Percentiles rank a stretch among this genome's conserved stretches.
phyloP scores from a whole-genome alignment of 2,797 vertebrate species.

The Microctenopoma stevenorrisi region DNA sequence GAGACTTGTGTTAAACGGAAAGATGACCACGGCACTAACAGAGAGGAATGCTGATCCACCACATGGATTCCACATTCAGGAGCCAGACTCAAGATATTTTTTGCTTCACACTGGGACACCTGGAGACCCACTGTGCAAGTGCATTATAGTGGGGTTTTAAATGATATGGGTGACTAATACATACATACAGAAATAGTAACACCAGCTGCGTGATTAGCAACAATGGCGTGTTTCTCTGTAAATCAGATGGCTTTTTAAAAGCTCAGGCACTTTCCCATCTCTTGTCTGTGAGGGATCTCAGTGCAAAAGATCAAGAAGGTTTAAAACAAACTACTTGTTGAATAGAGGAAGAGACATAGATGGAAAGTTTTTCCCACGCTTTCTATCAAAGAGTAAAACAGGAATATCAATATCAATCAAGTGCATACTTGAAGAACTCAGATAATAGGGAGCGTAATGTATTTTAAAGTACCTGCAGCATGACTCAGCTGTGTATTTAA shows the following conservation, averaged over 20 bases:
- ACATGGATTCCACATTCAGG: conserved; percentile 39
- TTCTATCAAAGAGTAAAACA: background rate
- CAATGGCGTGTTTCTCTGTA: conserved; percentile 21
- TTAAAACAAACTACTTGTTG: background rate
- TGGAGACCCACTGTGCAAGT: conserved; percentile 12
- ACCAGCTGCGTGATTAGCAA: conserved; percentile 27
- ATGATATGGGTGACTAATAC: conserved; percentile 44
- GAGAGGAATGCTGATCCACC: conserved; percentile 65
- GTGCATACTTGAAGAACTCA: no score
- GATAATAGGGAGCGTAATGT: no score
- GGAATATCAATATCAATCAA: background rate
- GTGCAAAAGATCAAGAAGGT: background rate
- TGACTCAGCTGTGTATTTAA: background rate
- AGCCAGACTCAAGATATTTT: conserved; percentile 26
- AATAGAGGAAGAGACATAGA: background rate
- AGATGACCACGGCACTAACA: conserved; percentile 31
- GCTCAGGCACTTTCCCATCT: background rate
- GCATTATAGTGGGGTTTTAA: conserved; percentile 35
- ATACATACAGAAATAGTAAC: conserved; percentile 50
- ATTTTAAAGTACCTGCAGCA: background rate
- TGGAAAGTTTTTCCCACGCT: background rate
- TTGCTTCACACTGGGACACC: conserved; percentile 10
- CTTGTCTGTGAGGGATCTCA: background rate
- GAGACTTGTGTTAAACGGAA: conserved; percentile 51
- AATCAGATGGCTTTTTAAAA: conserved; percentile 21